A percentile compares a stretch with the other conserved stretches of the same genome.
These are phyloP conservation scores for Leuctra nigra DNA, from an alignment of 2,888 invertebrate genomes.

Conservation along the genomic window DNA sequence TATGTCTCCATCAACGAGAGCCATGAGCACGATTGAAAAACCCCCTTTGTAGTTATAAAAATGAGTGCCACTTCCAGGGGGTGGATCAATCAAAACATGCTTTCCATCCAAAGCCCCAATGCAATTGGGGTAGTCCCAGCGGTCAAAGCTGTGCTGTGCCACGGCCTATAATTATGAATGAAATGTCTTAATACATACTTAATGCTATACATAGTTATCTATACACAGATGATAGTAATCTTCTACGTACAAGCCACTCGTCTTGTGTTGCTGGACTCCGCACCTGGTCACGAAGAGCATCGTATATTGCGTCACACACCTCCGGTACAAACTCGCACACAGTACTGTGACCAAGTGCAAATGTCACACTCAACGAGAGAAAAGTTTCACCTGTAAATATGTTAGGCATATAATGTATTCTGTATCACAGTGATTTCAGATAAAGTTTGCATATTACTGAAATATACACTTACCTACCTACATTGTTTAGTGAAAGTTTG, in stretches of 20 bases:
- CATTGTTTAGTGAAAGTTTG: too few species aligned
- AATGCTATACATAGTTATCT: too few species aligned
- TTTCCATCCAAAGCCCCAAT: constrained; percentile 34
- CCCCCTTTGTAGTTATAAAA: constrained; percentile 32
- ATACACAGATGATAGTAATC: too few species aligned
- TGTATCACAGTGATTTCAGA: too few species aligned
- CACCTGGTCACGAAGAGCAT: not conserved
- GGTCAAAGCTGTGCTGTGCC: not conserved
- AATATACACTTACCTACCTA: too few species aligned
- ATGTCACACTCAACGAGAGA: not conserved
- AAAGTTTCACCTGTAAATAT: not conserved
- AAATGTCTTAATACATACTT: too few species aligned
- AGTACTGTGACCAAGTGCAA: constrained; percentile 3
- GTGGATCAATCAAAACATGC: constrained; percentile 32
- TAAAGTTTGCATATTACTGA: too few species aligned
- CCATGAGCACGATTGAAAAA: constrained; percentile 32
- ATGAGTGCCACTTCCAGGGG: constrained; percentile 30
- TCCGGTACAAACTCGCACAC: not conserved
- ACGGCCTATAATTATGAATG: too few species aligned
- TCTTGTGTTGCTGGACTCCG: not conserved
- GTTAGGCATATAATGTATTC: too few species aligned
- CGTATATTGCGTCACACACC: not conserved
- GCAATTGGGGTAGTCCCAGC: constrained; percentile 32
- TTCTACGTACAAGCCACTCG: too few species aligned
- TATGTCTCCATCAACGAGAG: constrained; percentile 30